These are phyloP conservation scores for Zelostemma sp. DNA, from an alignment of 1,140 invertebrate genomes.

Conservation along the genomic window DNA sequence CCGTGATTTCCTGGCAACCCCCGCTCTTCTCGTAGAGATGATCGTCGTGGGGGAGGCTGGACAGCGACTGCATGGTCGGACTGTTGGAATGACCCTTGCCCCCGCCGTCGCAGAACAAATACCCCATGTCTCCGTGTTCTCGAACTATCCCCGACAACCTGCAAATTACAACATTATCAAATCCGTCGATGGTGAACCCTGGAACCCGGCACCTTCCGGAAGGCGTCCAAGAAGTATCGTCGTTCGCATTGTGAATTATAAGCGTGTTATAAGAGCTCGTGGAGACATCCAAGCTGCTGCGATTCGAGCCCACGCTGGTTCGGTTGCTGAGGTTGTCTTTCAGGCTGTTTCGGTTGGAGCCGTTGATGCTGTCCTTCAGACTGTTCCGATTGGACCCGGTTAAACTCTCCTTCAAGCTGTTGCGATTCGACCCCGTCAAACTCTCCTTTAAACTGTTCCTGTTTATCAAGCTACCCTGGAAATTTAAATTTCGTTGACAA, in stretches of 20 bases:
- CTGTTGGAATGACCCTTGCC: conserved; percentile 67
- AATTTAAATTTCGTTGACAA: too few species aligned
- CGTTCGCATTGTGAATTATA: conserved; percentile 81
- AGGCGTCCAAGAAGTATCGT: conserved; percentile 77
- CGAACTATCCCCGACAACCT: conserved; percentile 64
- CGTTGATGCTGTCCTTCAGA: conserved; percentile 78
- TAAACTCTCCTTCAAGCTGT: conserved; percentile 74
- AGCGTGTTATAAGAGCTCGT: conserved; percentile 85
- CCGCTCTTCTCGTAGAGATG: conserved; percentile 64
- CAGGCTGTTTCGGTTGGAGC: conserved; percentile 72
- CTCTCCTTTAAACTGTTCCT: conserved; percentile 67
- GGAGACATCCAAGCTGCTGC: conserved; percentile 80
- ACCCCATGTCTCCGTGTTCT: conserved; percentile 65
- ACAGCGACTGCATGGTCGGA: conserved; percentile 66
- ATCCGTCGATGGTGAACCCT: too few species aligned
- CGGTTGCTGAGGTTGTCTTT: conserved; percentile 68
- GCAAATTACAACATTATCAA: conserved; percentile 1
- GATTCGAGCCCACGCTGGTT: conserved; percentile 74
- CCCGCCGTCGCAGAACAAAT: conserved; percentile 65
- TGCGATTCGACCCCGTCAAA: conserved; percentile 76
- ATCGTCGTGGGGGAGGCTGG: conserved; percentile 65
- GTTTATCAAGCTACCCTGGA: conserved; percentile 63
- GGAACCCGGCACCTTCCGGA: conserved; percentile 73
- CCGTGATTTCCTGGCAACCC: conserved; percentile 80
- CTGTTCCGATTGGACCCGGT: conserved; percentile 77